Evolutionary conservation across 2,797 vertebrate genomes (phyloP).

Genomic region (Tokudaia tokunoshimensis): DNA sequence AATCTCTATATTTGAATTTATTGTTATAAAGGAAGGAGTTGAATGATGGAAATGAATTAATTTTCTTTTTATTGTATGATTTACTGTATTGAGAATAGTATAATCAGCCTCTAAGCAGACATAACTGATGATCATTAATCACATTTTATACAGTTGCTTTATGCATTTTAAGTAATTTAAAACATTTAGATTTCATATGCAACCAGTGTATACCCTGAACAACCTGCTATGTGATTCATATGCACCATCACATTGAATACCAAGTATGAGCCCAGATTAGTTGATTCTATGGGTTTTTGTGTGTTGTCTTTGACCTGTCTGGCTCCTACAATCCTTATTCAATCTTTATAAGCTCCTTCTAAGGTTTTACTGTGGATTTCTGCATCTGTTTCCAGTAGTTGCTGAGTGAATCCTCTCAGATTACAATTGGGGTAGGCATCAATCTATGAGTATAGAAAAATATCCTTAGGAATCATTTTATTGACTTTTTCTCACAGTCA

Average conservation of each 20-base stretch:
- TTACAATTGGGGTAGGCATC: no score
- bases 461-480: no score
- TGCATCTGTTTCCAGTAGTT: no score
- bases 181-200: background rate
- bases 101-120: background rate
- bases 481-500: no score
- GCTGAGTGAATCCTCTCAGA: no score
- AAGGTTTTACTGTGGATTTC: no score
- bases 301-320: no score
- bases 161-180: background rate
- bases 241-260: background rate
- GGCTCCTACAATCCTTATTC: no score
- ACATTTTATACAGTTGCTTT: background rate
- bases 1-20: constrained; percentile 28
- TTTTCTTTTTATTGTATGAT: constrained; percentile 40
- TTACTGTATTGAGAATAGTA: background rate
- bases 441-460: no score
- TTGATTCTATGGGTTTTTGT: no score
- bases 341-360: no score
- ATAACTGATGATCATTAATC: background rate
- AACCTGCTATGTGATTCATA: background rate
- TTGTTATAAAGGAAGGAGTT: background rate
- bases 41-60: background rate
- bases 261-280: background rate
- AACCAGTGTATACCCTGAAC: background rate